Base-by-base conservation (phyloP, 37 sponge, comb jelly and placozoan genomes). In the Spongilla lacustris region DNA sequence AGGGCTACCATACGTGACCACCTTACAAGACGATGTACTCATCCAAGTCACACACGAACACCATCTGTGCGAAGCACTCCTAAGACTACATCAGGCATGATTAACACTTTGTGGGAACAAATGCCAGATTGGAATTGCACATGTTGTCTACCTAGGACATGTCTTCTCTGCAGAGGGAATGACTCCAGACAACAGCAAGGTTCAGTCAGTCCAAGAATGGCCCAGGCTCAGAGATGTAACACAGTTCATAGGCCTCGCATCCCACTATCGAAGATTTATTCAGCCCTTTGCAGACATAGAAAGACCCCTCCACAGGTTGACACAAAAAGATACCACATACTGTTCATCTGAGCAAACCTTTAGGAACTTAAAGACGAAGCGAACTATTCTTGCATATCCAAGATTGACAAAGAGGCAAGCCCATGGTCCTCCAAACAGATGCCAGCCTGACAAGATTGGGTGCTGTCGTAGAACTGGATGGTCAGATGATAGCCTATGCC, bases 191-290 rank as follows among this genome's bases (percentile, higher is more conserved):
- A 74, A 66, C 13, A 29, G 72, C 19, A 89, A 89, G 67, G 71
- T 89, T 37, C 30, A 84, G 36, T 81, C 89, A 13, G 50, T 92
- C 17, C 68, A 67, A 21, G 67, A 73, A 12, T 92, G 89, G 89
- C 85, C 89, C 31, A 27, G n/a, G 6, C 89, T 86, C 36, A 84
- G 67, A 33, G 58, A 46, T 79, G 71, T 92, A 46, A 77, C 79
- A 0, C 41, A 81, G 41, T 92, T 92, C 49, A 50, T 92, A 68
- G 93, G 81, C 69, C 81, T 92, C 21, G 83, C 86, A 49, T 88
- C 89, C n/a, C 88, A 85, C 71, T 92, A 90, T 67, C 31, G 93
- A 21, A 68, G 89, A 2, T 92, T 81, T 49, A 92, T 92, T 12
- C 72, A 36, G 23, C 50, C 32, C 28, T 92, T 92, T 78, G 71